A percentile compares a stretch with the other conserved stretches of the same genome.
Evolutionary conservation across 2,888 invertebrate species (phyloP).

Genomic region (Protophormia terraenovae): DNA sequence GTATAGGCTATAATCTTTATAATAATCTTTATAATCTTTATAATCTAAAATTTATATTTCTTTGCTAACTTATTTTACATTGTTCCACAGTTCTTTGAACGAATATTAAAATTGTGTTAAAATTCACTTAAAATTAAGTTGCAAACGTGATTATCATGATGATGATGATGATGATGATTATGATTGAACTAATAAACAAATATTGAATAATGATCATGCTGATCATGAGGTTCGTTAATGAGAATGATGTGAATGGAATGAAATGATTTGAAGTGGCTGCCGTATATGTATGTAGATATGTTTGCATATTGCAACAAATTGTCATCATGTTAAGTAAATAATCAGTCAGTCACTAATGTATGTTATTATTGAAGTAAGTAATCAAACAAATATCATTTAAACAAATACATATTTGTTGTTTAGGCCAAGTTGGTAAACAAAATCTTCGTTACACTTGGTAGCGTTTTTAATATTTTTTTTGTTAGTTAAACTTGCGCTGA

Average conservation of each 20-base stretch:
- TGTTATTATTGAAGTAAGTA: conserved; percentile 3
- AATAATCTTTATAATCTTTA: no score
- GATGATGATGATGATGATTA: no score
- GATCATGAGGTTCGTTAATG: not conserved
- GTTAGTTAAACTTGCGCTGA: not conserved
- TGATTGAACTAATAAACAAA: no score
- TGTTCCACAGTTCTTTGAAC: not conserved
- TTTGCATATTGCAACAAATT: conserved; percentile 51
- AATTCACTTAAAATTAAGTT: not conserved
- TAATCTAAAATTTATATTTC: no score
- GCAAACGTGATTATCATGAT: not conserved
- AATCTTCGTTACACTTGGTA: conserved; percentile 51
- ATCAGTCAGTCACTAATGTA: not conserved
- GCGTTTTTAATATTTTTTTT: conserved; percentile 17
- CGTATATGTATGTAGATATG: no score
- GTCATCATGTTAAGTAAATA: conserved; percentile 7
- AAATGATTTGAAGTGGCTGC: not conserved
- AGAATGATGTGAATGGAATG: not conserved
- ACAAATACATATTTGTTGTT: not conserved
- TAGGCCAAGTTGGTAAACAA: not conserved
- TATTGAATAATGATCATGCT: not conserved
- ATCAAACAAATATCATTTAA: conserved; percentile 16
- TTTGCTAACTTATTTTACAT: no score
- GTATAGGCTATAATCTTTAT: no score
- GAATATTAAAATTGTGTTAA: not conserved